These are phyloP conservation scores for Caenorhabditis sp. DNA, from an alignment of 2,888 invertebrate genomes.

Conservation along the genomic window DNA sequence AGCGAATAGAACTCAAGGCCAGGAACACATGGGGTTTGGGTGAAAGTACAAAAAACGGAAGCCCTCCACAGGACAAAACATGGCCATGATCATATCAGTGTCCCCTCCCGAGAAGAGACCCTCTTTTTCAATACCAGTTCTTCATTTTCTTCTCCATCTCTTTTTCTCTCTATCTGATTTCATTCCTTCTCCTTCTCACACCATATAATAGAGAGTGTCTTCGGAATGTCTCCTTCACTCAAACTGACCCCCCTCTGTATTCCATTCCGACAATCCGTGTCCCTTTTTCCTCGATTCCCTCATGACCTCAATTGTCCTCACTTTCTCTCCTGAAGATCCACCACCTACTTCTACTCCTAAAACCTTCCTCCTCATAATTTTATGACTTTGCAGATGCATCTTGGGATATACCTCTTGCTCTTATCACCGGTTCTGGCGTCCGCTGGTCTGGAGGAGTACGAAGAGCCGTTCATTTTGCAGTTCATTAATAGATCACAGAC, in stretches of 20 bases:
- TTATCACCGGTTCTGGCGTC: slow-evolving; percentile 49
- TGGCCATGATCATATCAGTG: slow-evolving; percentile 59
- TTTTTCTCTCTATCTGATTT: slow-evolving; percentile 51
- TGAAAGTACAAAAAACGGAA: slow-evolving; percentile 63
- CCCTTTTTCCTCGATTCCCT: slow-evolving; percentile 35
- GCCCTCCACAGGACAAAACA: slow-evolving; percentile 42
- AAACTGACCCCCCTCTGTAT: slow-evolving; percentile 46
- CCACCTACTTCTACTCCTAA: slow-evolving; percentile 8
- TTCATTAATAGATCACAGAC: slow-evolving; percentile 68
- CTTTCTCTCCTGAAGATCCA: slow-evolving; percentile 42
- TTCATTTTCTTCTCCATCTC: slow-evolving; percentile 13
- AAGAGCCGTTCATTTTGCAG: slow-evolving; percentile 67
- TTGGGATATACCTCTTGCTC: slow-evolving; percentile 59
- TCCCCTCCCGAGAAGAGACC: slow-evolving; percentile 29
- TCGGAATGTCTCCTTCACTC: slow-evolving; percentile 44
- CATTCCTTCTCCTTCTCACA: slow-evolving; percentile 25
- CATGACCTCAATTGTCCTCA: slow-evolving; percentile 60
- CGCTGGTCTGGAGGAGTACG: slow-evolving; percentile 66
- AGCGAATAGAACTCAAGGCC: slow-evolving; percentile 24
- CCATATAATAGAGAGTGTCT: slow-evolving; percentile 58
- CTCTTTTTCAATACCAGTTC: slow-evolving; percentile 58
- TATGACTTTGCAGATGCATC: slow-evolving; percentile 43
- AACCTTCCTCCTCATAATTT: slow-evolving; percentile 1
- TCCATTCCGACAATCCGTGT: slow-evolving; percentile 32
- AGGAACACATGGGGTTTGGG: slow-evolving; percentile 10